Evolutionary conservation across 2,888 invertebrate species (phyloP).

Genomic region (Dryobota labecula): DNA sequence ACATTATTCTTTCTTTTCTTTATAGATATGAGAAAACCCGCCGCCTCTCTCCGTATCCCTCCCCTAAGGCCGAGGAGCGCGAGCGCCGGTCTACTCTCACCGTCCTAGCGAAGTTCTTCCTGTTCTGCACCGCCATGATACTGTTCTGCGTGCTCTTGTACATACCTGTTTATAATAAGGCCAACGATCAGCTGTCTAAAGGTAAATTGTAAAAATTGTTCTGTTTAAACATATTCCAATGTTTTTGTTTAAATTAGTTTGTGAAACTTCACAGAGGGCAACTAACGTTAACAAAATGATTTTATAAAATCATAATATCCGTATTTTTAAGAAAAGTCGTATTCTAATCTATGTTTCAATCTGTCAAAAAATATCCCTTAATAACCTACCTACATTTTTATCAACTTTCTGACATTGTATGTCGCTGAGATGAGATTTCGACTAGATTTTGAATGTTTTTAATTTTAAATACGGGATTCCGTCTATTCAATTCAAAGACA

Average conservation of each 20-base stretch:
- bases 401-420: no score
- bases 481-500: no score
- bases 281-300: no score
- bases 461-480: no score
- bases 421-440: no score
- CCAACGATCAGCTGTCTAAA: constrained; percentile 78
- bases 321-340: no score
- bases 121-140: constrained; percentile 85
- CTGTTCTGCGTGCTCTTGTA: constrained; percentile 85
- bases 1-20: not conserved
- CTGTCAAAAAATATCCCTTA: no score
- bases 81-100: constrained; percentile 79
- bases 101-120: constrained; percentile 81
- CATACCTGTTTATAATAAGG: constrained; percentile 87
- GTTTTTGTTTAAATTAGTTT: not conserved
- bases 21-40: constrained; percentile 66
- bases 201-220: constrained; percentile 48
- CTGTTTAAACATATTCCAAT: no score
- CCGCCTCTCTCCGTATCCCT: constrained; percentile 71
- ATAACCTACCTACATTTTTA: no score
- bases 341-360: no score
- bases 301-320: no score
- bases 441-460: no score
- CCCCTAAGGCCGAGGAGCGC: constrained; percentile 72
- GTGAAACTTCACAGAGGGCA: not conserved